phyloP scores from a whole-genome alignment of 2,888 invertebrate genomes.

The Pandemis heparana region DNA sequence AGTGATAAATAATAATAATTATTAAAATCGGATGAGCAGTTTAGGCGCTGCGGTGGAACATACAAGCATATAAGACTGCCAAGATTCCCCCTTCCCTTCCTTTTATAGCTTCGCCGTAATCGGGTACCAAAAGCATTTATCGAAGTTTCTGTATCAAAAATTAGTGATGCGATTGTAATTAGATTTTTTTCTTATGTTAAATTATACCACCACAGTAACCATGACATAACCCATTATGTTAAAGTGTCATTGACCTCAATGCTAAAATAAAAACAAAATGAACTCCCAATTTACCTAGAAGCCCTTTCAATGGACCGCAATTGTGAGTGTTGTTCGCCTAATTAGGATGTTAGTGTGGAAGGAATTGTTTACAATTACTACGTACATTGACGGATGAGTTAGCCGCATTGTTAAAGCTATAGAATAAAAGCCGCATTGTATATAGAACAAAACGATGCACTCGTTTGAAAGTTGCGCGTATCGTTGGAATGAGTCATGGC shows the following conservation, averaged over 20 bases:
- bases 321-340: slow-evolving; percentile 12
- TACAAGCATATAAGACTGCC: no score
- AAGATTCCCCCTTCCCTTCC: no score
- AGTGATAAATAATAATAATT: no score
- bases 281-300: slow-evolving; percentile 17
- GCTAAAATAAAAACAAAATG: slow-evolving; percentile 13
- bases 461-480: not conserved
- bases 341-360: slow-evolving; percentile 35
- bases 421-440: slow-evolving; percentile 48
- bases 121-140: no score
- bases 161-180: no score
- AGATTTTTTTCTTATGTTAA: no score
- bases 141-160: no score
- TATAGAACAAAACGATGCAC: slow-evolving; percentile 42
- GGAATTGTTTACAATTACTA: slow-evolving; percentile 27
- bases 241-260: slow-evolving; percentile 24
- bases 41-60: no score
- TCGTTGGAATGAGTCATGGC: not conserved
- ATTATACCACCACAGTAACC: not conserved
- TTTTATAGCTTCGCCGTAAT: no score
- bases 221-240: not conserved
- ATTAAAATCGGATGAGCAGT: no score
- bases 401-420: slow-evolving; percentile 42
- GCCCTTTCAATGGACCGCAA: slow-evolving; percentile 26
- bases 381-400: slow-evolving; percentile 41